Conservation (phyloP, 2,113 vertebrate species). For the Salminus brasiliensis region DNA sequence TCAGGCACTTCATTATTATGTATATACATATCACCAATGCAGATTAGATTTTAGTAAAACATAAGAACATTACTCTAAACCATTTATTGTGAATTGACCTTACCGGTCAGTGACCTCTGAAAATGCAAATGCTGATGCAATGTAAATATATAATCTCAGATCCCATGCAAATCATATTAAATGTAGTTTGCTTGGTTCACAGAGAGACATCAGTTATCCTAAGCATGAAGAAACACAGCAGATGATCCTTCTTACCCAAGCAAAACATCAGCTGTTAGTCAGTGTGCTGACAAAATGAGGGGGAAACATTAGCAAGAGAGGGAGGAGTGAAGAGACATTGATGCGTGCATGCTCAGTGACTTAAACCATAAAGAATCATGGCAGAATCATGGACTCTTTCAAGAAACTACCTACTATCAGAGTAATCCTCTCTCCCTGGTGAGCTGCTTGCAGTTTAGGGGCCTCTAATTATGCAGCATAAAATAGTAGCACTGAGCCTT, state of each 20-base stretch:
- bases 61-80: no score
- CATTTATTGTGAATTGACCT: no score
- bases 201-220: not conserved
- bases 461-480: conserved; percentile 31
- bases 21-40: no score
- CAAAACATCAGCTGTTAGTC: not conserved
- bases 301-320: not conserved
- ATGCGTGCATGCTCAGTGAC: not conserved
- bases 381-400: not conserved
- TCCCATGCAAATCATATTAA: not conserved
- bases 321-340: not conserved
- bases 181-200: not conserved
- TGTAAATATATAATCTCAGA: not conserved
- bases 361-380: not conserved
- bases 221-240: not conserved
- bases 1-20: no score
- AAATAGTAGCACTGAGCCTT: conserved; percentile 26
- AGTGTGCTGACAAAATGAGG: not conserved
- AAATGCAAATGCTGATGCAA: no score
- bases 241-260: not conserved
- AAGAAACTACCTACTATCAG: not conserved
- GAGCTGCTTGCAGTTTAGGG: not conserved
- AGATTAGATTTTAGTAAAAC: no score
- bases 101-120: no score
- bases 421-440: not conserved